phyloP scores from a whole-genome alignment of 2,113 vertebrate species.

The Peromyscus californicus region DNA sequence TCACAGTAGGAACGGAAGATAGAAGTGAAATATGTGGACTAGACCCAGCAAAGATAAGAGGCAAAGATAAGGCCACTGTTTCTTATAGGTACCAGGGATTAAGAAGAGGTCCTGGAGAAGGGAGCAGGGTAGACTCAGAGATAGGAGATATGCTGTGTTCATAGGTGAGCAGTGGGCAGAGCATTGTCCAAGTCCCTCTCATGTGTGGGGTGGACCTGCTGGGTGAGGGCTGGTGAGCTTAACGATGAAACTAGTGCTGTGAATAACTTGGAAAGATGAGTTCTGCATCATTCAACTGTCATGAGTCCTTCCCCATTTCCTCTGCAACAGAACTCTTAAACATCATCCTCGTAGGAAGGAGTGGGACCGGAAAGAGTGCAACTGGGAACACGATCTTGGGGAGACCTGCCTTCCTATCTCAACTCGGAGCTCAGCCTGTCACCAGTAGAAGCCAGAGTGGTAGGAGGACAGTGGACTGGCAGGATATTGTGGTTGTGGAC shows the following conservation, averaged over 20 bases:
- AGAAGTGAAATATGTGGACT: neutral
- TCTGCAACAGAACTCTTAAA: conserved; percentile 25
- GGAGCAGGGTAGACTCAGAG: neutral
- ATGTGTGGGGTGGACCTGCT: neutral
- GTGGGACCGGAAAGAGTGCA: conserved; percentile 36
- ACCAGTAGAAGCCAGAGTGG: neutral
- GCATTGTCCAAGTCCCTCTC: neutral
- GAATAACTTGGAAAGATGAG: neutral
- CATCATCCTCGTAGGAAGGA: conserved; percentile 44
- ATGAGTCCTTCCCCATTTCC: neutral
- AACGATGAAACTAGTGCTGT: neutral
- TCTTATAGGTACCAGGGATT: neutral
- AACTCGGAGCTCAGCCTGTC: fast-evolving
- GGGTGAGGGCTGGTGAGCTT: neutral
- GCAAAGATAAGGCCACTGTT: neutral
- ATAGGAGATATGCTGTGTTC: neutral
- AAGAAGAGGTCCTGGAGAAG: neutral
- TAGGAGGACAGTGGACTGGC: fast-evolving
- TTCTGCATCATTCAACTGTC: neutral
- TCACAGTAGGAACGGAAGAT: neutral
- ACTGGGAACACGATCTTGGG: conserved; percentile 56
- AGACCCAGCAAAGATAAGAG: neutral
- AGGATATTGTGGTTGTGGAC: conserved; percentile 52
- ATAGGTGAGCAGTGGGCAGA: neutral
- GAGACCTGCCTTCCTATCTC: fast-evolving